Evolutionary conservation across 2,888 invertebrate species (phyloP), one percentile per base, ranked within the genome.

Genomic region (Sarcophaga rosellei): DNA sequence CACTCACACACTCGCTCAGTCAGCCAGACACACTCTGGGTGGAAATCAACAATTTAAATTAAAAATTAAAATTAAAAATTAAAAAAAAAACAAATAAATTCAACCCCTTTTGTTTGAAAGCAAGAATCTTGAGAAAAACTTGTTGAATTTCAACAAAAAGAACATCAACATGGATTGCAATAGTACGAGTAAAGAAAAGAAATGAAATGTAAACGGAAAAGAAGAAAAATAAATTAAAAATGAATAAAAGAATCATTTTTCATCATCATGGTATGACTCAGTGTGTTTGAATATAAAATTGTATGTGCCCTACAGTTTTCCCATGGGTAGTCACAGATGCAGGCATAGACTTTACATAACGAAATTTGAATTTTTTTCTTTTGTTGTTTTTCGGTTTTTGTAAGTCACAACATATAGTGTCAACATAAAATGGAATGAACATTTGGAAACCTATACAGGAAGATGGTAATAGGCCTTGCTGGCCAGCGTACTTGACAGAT

Each of bases 121-220:
- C 35, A 35, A 35, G 35, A 35, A 23, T 62, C 62, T 69, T 75
- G 62, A 53, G 73, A 81, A 81, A 76, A 81, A 69, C 25, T 62
- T 74, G 74, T 44, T 63, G 53, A 62, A 63, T 69, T 74, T 44
- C 21, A 74, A 73, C 17, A 68, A 74, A 35, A 35, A 35, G 1
- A 35, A 10, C 35, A 11, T 53, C 53, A 57, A 57, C 21, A 15
- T 20, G 45, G 23, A n/a, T n/a, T 57, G 21, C 21, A 65, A 59
- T 35, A 10, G 35, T 35, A 8, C 2, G 35, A 35, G 35, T 10
- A 35, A 10, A 35, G 35, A 44, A 65, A 53, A 53, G 17, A 15
- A 47, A 11, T 4, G 15, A 47, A 47, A 47, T 10, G 47, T 8
- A 47, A 15, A 47, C 15, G 12, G 5, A 45, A 57, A 72, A 23